Evolutionary conservation across 2,888 invertebrate species (phyloP).

Genomic region (Hypercompe scribonia): DNA sequence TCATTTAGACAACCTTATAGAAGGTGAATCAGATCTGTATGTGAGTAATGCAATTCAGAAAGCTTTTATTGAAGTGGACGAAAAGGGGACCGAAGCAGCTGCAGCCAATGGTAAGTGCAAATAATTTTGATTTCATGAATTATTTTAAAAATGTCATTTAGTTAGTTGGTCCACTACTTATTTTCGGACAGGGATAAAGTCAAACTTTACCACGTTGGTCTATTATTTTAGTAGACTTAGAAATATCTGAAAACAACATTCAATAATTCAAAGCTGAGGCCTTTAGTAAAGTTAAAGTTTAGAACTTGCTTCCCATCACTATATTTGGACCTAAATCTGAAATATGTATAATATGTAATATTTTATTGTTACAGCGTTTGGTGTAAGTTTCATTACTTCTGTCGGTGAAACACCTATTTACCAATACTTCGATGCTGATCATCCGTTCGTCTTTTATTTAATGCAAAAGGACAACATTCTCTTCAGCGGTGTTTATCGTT

Average conservation of each 20-base stretch:
- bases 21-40: conserved; percentile 72
- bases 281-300: neutral
- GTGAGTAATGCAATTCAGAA: conserved; percentile 92
- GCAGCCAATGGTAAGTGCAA: conserved; percentile 87
- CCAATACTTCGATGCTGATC: neutral
- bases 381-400: conserved; percentile 35
- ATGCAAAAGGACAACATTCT: conserved; percentile 36
- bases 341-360: no score
- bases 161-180: neutral
- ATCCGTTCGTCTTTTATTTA: conserved; percentile 50
- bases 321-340: neutral
- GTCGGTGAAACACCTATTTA: neutral
- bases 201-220: neutral
- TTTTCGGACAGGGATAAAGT: neutral
- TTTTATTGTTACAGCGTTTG: conserved; percentile 45
- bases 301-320: neutral
- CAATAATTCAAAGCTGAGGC: neutral
- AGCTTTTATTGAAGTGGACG: conserved; percentile 93
- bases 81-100: conserved; percentile 94
- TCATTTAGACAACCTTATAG: conserved; percentile 87
- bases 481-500: conserved; percentile 56
- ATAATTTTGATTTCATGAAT: neutral
- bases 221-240: no score
- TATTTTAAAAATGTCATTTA: neutral
- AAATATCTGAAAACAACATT: neutral